Evolutionary conservation across 2,888 invertebrate species (phyloP).

Genomic region (Acronicta leporina): DNA sequence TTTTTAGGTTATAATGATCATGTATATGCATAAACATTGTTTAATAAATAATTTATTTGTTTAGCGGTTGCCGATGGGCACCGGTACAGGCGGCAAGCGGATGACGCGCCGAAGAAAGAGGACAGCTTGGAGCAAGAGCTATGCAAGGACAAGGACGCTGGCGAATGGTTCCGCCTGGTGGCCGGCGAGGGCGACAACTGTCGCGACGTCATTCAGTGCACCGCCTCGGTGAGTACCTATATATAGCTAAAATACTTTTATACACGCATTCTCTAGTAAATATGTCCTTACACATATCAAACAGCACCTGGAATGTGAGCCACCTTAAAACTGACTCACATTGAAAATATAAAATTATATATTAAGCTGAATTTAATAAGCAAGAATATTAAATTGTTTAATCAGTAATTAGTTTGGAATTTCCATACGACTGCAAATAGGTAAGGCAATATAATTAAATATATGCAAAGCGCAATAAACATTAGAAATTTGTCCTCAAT

Average conservation of each 20-base stretch:
- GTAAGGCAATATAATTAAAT: slow-evolving; percentile 44
- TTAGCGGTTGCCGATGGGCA: slow-evolving; percentile 82
- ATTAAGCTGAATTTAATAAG: slow-evolving; percentile 24
- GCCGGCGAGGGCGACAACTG: slow-evolving; percentile 97
- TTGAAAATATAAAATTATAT: slow-evolving; percentile 43
- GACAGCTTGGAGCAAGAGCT: slow-evolving; percentile 96
- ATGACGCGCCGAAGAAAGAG: slow-evolving; percentile 92
- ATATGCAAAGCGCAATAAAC: slow-evolving; percentile 50
- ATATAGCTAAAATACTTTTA: slow-evolving; percentile 56
- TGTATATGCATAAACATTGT: slow-evolving; percentile 1
- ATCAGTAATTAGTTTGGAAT: slow-evolving; percentile 30
- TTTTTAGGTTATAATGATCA: not conserved
- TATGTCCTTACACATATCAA: slow-evolving; percentile 38
- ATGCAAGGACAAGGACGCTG: slow-evolving; percentile 98
- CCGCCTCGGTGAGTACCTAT: slow-evolving; percentile 93
- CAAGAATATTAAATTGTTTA: slow-evolving; percentile 35
- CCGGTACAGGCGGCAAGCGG: slow-evolving; percentile 92
- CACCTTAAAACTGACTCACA: slow-evolving; percentile 46
- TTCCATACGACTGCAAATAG: slow-evolving; percentile 39
- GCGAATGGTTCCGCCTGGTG: slow-evolving; percentile 97
- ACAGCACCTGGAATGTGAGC: slow-evolving; percentile 33
- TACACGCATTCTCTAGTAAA: slow-evolving; percentile 52
- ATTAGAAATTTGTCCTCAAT: slow-evolving; percentile 60
- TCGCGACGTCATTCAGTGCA: slow-evolving; percentile 98
- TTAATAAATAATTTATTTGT: slow-evolving; percentile 54